Evolutionary conservation across 2,113 vertebrate genomes (phyloP), one percentile per base, ranked within the genome.

Genomic region (Lynx canadensis): DNA sequence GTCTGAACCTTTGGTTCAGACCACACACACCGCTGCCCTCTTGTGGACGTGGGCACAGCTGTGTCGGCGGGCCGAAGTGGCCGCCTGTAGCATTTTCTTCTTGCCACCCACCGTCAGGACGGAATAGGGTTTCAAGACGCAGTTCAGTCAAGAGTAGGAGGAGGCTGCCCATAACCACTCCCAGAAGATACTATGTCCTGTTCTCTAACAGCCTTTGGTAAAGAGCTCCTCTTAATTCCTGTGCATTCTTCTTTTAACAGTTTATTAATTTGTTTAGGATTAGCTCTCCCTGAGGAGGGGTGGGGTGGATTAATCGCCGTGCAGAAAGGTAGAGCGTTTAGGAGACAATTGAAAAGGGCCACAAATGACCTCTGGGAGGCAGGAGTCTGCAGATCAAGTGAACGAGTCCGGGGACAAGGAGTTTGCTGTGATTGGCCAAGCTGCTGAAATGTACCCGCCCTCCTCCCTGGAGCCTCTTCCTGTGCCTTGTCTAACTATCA

Each of bases 11-110:
- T 19, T 7, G 57, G 31, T 60, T 92, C 38, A 89, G 86, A 12
- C 45, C 13, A 7, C 6, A 29, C 13, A 38, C 92, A 85, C 69
- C 4, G 45, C 92, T 92, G 97, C 97, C 98, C 97, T 73, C 98
- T 97, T 60, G 97, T 98, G 98, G 98, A 90, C 41, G 33, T 1
- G 1, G 27, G 60, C n/a, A 7, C 38, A 50, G 38, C 38, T 63
- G 18, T 10, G 45, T 3, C 1, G 0, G 9, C 21, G 45, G 69
- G n/a, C 52, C 10, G 38, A 60, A 88, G 38, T 25, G 36, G 31
- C 12, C 3, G 52, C 41, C 19, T 5, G 15, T 12, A 13, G 48
- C 0, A 15, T 38, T 52, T 11, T 91, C 41, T 68, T 78, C 31
- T 11, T 15, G 66, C 87, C 23, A 48, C 55, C 45, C 63, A 11